Conservation (phyloP, 2,888 invertebrate species). For the Zaprionus obscuricornis region DNA sequence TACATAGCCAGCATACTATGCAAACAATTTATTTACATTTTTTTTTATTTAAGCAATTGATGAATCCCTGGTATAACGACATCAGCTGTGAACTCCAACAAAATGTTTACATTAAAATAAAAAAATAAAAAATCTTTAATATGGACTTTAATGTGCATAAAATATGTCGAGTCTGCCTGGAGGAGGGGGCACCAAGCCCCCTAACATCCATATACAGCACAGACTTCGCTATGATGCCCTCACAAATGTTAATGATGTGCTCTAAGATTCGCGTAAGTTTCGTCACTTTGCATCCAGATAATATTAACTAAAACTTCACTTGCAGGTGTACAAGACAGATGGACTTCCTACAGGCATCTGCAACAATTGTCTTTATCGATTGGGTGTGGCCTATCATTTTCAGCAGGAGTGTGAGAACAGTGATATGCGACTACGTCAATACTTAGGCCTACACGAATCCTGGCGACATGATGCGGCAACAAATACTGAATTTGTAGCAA, state of each 20-base stretch:
- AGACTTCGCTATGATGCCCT: conserved; percentile 86
- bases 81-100: too few species aligned
- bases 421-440: conserved; percentile 85
- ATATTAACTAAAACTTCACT: neutral
- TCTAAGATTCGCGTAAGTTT: conserved; percentile 85
- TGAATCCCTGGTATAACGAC: too few species aligned
- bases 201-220: conserved; percentile 86
- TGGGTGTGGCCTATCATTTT: conserved; percentile 87
- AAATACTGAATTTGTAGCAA: conserved; percentile 84
- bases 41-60: too few species aligned
- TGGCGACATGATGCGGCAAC: conserved; percentile 84
- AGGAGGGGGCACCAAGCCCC: conserved; percentile 85
- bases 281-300: neutral
- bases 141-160: conserved; percentile 84
- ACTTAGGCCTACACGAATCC: conserved; percentile 84
- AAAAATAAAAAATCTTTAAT: neutral
- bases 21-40: too few species aligned
- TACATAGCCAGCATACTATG: too few species aligned
- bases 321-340: conserved; percentile 85
- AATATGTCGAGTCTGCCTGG: conserved; percentile 86
- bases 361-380: conserved; percentile 86
- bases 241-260: conserved; percentile 86
- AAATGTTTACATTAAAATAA: conserved; percentile 2
- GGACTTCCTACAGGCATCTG: conserved; percentile 86
- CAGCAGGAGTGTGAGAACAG: conserved; percentile 87